A percentile compares a stretch with the other conserved stretches of the same genome.
phyloP scores from a whole-genome alignment of 2,113 vertebrate species.

The Nettapus auritus region DNA sequence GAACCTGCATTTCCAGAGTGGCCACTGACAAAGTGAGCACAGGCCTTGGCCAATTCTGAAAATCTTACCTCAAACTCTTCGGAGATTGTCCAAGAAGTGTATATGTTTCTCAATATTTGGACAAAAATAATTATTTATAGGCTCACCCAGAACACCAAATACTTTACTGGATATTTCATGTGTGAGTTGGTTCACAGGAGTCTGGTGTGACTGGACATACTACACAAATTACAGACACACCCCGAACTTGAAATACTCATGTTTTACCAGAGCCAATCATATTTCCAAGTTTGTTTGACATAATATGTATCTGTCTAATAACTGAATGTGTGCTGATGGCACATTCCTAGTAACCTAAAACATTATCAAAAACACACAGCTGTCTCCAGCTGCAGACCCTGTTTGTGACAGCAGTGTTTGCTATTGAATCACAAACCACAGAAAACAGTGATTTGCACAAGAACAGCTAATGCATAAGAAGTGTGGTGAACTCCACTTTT shows the following conservation, averaged over 20 bases:
- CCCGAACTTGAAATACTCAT: constrained; percentile 9
- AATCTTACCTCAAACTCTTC: neutral
- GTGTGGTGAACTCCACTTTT: constrained; percentile 24
- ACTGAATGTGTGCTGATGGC: neutral
- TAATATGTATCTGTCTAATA: neutral
- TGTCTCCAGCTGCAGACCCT: constrained; percentile 30
- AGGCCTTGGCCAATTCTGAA: neutral
- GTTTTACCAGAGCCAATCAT: neutral
- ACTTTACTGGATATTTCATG: constrained; percentile 17
- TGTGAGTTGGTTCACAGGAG: constrained; percentile 23
- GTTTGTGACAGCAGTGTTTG: constrained; percentile 25
- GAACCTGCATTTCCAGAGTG: fast-evolving
- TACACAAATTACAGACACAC: constrained; percentile 24
- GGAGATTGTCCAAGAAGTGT: neutral
- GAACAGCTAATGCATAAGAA: constrained; percentile 21
- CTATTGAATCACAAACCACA: constrained; percentile 31
- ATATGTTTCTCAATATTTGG: neutral
- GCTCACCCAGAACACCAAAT: neutral
- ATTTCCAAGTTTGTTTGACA: constrained; percentile 33
- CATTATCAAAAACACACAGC: constrained; percentile 10
- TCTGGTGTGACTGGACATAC: neutral
- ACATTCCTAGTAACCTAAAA: constrained; percentile 9
- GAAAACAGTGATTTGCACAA: constrained; percentile 64
- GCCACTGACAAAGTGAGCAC: neutral
- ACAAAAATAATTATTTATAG: neutral